phyloP scores from a whole-genome alignment of 2,797 vertebrate species.

The Acipenser ruthenus region DNA sequence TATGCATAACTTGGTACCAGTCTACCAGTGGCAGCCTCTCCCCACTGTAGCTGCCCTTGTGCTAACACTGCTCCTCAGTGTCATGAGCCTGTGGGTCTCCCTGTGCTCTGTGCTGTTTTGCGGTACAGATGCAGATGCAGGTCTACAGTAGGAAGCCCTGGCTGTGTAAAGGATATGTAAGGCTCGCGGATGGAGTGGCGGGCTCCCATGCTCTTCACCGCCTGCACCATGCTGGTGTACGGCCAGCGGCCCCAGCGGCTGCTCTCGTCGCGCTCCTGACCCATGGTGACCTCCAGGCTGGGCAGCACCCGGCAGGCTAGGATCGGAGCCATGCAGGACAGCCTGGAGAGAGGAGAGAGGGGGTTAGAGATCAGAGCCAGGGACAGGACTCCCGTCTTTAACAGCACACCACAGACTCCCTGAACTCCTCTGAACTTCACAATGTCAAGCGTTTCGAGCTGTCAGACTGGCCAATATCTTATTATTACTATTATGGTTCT shows the following conservation, averaged over 20 bases:
- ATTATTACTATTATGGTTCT: too few species aligned
- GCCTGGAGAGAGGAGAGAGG: slow-evolving; percentile 23
- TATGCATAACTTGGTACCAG: too few species aligned
- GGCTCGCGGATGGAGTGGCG: slow-evolving; percentile 49
- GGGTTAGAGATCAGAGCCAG: background rate
- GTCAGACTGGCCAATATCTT: too few species aligned
- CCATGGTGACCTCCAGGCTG: slow-evolving; percentile 58
- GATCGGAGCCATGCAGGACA: slow-evolving; percentile 59
- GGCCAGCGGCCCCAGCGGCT: slow-evolving; percentile 60
- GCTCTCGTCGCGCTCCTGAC: slow-evolving; percentile 53
- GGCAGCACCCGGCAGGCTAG: slow-evolving; percentile 56
- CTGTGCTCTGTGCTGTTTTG: too few species aligned
- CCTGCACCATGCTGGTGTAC: slow-evolving; percentile 55
- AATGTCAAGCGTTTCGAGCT: too few species aligned
- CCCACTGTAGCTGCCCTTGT: too few species aligned
- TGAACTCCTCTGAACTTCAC: too few species aligned
- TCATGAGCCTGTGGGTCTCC: background rate
- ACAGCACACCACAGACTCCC: background rate
- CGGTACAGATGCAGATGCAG: too few species aligned
- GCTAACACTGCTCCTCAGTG: background rate
- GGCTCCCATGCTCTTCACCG: slow-evolving; percentile 57
- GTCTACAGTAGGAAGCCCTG: too few species aligned
- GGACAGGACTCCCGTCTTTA: background rate
- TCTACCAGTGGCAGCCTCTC: too few species aligned
- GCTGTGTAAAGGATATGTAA: slow-evolving; percentile 54